Evolutionary conservation across 1,140 invertebrate species (phyloP), one percentile per base, ranked within the genome.

Genomic region (Phymorhynchus buccinoides): DNA sequence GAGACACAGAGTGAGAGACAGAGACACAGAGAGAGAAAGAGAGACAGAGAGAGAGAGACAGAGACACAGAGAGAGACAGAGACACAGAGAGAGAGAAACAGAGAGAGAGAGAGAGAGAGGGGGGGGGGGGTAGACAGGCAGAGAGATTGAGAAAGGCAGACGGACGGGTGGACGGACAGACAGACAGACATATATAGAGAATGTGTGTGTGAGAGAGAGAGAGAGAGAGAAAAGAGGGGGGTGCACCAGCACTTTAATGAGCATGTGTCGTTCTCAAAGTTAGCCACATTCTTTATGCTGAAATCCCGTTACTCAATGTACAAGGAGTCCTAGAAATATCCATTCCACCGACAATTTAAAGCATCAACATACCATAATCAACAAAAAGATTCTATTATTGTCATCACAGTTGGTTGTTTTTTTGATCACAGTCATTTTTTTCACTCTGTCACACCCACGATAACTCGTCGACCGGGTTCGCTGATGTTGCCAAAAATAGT

Each of bases 401-500:
- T 22, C 73, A 39, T 37, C 41, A 42, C 41, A 42, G 35, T 37
- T 37, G 32, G 35, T 37, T 77, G 73, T 35, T 14, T 56, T 22
- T 14, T 27, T 56, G n/a, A 30, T 79, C 77, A 52, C 42, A 79
- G n/a, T 52, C 77, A 79, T 30, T 52, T 79, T 32, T 52, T 3
- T 18, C 35, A 56, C 27, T 79, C 77, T 44, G 6, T 35, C 27
- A 79, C 42, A 41, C 44, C 77, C 1, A 48, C n/a, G 18, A 75
- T 16, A 37, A 62, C 32, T 66, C n/a, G 32, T 18, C 62, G 32
- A 12, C 41, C 62, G 4, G 35, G 14, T 32, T 30, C 12, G 39
- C 62, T 83, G 12, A 83, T 42, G 41, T 83, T 83, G 30, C 81
- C 81, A 71, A 83, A 83, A 71, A 83, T 71, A 71, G 66, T 83